phyloP scores from a whole-genome alignment of 2,797 vertebrate genomes.

The Arremon brunneinucha region DNA sequence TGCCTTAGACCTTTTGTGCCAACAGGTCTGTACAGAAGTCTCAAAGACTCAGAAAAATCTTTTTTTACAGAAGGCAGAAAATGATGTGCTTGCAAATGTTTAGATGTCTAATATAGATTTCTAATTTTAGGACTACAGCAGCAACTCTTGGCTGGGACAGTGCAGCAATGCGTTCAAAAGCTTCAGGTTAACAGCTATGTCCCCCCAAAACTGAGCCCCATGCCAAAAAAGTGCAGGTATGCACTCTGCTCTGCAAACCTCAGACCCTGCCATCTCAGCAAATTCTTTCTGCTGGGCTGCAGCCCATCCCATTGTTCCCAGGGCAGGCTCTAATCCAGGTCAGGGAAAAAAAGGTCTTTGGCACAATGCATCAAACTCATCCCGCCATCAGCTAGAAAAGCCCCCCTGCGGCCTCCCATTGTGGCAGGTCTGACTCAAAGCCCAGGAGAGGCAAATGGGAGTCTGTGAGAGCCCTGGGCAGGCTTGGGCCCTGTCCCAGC shows the following conservation, averaged over 20 bases:
- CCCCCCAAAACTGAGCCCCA: constrained; percentile 31
- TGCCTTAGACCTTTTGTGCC: not conserved
- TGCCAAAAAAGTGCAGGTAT: constrained; percentile 65
- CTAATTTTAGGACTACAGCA: constrained; percentile 3
- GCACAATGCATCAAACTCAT: constrained; percentile 37
- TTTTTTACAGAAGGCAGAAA: constrained; percentile 13
- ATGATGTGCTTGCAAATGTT: not conserved
- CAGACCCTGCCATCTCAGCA: constrained; percentile 55
- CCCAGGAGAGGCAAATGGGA: not conserved
- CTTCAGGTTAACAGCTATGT: constrained; percentile 20
- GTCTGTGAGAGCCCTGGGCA: not conserved
- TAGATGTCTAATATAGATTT: constrained; percentile 27
- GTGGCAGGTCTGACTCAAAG: constrained; percentile 38
- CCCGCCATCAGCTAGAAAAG: constrained; percentile 51
- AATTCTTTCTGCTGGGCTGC: constrained; percentile 61
- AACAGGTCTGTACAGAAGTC: constrained; percentile 5
- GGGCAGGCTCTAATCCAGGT: constrained; percentile 62
- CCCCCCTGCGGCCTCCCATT: constrained; percentile 2
- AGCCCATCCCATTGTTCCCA: constrained; percentile 59
- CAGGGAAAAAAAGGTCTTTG: constrained; percentile 58
- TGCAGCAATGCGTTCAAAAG: not conserved
- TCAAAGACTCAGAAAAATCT: not conserved
- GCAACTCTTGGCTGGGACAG: not conserved
- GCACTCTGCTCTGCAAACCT: constrained; percentile 62
- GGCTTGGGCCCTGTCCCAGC: not conserved